Base-by-base conservation (phyloP, 2,113 vertebrate genomes). In the Chascanopsetta lugubris region DNA sequence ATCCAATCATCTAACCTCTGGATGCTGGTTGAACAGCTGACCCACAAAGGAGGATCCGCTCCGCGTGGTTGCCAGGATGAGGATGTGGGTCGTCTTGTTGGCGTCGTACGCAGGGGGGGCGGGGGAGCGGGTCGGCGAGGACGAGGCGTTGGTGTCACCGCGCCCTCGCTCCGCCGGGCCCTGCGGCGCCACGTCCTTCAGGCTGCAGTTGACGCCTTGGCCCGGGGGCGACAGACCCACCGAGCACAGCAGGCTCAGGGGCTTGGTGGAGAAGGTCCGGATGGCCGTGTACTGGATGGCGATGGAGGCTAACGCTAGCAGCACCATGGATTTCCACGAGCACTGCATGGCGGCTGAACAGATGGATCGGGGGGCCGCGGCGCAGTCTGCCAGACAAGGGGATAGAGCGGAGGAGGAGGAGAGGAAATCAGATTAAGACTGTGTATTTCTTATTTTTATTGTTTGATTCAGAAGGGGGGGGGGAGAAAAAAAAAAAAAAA, bases 241-340 rank as follows among this genome's bases (percentile, higher is more conserved):
- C 1, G 72, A 69, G 36, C 64, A 76, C 50, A 82, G 51, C 46
- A 78, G 60, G 29, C 51, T 58, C 2, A 95, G 92, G 47, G 94
- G 93, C 72, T 93, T 95, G 85, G 94, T 90, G 0, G 94, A 95
- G 85, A 97, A 95, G 22, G 95, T 97, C 34, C 94, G 94, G 83
- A 98, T 95, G 60, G 94, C 96, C 0, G 95, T 97, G 90, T 96
- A 98, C 86, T 97, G 96, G 79, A 98, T 95, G 36, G 95, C 96
- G 20, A 98, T 93, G 58, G 96, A 97, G 69, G 94, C 95, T 90
- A 96, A 90, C 55, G 94, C 96, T 46, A 97, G 91, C 88, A 98
- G 92, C 89, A 97, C 92, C 90, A 98, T 92, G 83, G 94, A 95
- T 94, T 96, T 98, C 96, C 96, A 96, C 75, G 95, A 97, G 92